Evolutionary conservation across 2,888 invertebrate species (phyloP).

Genomic region (Matsumyia berberina): DNA sequence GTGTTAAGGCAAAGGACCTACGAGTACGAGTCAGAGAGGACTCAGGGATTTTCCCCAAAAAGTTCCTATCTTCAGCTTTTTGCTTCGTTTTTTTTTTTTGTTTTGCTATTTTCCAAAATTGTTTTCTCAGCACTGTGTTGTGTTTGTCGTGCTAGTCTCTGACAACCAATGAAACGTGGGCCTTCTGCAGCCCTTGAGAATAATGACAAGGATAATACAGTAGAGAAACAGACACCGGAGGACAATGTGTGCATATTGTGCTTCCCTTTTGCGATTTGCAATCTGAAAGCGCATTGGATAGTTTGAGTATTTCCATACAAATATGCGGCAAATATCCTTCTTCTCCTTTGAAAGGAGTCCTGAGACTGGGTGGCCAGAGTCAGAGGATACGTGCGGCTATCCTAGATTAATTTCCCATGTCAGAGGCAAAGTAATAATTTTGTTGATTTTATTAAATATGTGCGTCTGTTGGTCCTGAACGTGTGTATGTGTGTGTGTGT

Average conservation of each 20-base stretch:
- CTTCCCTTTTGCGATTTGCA: slow-evolving; percentile 63
- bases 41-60: slow-evolving; percentile 38
- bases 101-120: slow-evolving; percentile 38
- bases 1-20: slow-evolving; percentile 51
- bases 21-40: neutral
- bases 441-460: slow-evolving; percentile 70
- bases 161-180: slow-evolving; percentile 49
- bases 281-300: slow-evolving; percentile 64
- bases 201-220: slow-evolving; percentile 57
- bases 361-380: slow-evolving; percentile 6
- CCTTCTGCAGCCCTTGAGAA: slow-evolving; percentile 36
- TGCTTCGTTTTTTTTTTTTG: too few relatives aligned
- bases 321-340: slow-evolving; percentile 60
- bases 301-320: slow-evolving; percentile 59
- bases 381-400: slow-evolving; percentile 48
- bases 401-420: slow-evolving; percentile 69
- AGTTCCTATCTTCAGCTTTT: slow-evolving; percentile 6
- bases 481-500: neutral
- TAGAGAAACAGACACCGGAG: slow-evolving; percentile 8
- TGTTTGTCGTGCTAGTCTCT: slow-evolving; percentile 22
- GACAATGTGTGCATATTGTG: slow-evolving; percentile 15
- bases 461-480: neutral
- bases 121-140: slow-evolving; percentile 33
- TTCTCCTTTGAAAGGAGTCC: too few relatives aligned
- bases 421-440: slow-evolving; percentile 73